phyloP scores from a whole-genome alignment of 2,113 vertebrate species.

The Brienomyrus longianalis region DNA sequence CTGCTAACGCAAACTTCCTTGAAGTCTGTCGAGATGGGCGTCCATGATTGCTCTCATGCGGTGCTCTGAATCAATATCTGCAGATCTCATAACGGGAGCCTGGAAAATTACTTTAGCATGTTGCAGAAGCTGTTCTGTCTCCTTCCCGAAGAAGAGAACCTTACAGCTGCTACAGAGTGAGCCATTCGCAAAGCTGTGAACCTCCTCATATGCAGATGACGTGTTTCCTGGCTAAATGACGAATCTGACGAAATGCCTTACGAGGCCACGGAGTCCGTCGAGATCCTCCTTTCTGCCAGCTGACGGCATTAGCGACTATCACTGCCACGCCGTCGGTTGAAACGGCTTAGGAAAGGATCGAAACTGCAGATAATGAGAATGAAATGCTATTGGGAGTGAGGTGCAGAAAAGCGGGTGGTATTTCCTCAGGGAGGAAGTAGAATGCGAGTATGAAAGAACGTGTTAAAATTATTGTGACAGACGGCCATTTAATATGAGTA shows the following conservation, averaged over 20 bases:
- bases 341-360: not conserved
- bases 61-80: not conserved
- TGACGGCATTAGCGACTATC: not conserved
- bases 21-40: not conserved
- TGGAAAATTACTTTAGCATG: not conserved
- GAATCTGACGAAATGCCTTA: not conserved
- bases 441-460: not conserved
- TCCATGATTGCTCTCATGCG: not conserved
- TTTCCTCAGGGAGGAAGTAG: not conserved
- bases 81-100: not conserved
- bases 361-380: not conserved
- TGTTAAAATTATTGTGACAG: constrained; percentile 8
- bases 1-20: not conserved
- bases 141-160: not conserved
- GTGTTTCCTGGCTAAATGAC: not conserved
- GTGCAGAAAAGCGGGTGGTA: not conserved
- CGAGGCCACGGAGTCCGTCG: not conserved
- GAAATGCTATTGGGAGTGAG: not conserved
- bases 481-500: constrained; percentile 3
- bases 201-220: not conserved
- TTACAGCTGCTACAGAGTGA: not conserved
- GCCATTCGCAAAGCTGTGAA: not conserved
- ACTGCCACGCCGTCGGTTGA: not conserved
- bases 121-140: not conserved
- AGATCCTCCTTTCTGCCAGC: not conserved